Conservation (phyloP, 1,140 invertebrate genomes). For the Muscidifurax raptorellus region DNA sequence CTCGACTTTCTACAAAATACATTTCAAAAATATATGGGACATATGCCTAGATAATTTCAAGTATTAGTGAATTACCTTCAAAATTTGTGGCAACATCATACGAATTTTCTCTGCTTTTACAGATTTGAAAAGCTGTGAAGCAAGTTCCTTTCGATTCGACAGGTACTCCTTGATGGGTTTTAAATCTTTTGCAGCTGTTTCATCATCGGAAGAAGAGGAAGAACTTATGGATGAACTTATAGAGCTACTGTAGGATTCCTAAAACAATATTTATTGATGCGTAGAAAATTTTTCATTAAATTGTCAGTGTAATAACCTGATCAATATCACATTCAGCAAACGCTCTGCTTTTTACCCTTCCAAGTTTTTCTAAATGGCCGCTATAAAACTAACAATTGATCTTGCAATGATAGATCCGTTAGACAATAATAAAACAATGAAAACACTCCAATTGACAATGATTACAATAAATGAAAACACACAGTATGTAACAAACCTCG, state of each 20-base stretch:
- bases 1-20: constrained; percentile 65
- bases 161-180: constrained; percentile 73
- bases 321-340: neutral
- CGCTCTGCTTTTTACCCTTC: neutral
- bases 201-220: constrained; percentile 65
- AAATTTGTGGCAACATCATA: constrained; percentile 72
- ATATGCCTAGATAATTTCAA: constrained; percentile 9
- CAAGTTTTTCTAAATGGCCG: too few species aligned
- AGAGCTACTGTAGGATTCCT: constrained; percentile 52
- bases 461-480: neutral
- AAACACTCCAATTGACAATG: constrained; percentile 4
- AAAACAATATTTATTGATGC: neutral
- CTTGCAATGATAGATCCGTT: too few species aligned
- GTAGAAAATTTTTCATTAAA: neutral
- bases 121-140: constrained; percentile 71
- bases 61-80: constrained; percentile 62
- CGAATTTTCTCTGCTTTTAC: constrained; percentile 72
- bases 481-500: constrained; percentile 26
- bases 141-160: constrained; percentile 66
- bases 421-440: neutral
- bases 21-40: constrained; percentile 9
- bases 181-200: constrained; percentile 67
- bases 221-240: constrained; percentile 60
- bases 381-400: too few species aligned
- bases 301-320: neutral